Percentiles rank a stretch among this genome's conserved stretches.
Conservation (phyloP, 2,888 invertebrate species). For the Oeneis ivallda region DNA sequence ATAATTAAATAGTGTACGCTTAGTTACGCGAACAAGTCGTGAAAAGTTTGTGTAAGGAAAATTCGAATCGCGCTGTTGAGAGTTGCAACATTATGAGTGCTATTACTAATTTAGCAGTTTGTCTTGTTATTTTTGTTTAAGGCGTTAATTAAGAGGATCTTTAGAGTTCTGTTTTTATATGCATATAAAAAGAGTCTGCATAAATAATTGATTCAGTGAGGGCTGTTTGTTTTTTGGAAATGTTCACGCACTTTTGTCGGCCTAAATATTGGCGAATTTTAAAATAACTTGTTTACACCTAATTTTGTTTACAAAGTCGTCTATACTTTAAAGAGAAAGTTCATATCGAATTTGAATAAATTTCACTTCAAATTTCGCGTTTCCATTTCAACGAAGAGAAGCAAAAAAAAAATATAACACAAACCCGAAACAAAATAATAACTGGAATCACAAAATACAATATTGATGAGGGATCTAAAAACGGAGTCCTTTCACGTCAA, state of each 20-base stretch:
- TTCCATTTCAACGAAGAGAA: constrained; percentile 10
- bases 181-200: constrained; percentile 19
- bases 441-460: constrained; percentile 36
- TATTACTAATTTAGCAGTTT: constrained; percentile 52
- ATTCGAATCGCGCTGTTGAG: constrained; percentile 48
- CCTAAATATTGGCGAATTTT: neutral
- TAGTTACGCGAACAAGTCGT: constrained; percentile 59
- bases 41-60: constrained; percentile 53
- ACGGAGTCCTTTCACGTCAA: constrained; percentile 51
- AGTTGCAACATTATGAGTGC: constrained; percentile 47
- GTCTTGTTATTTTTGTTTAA: constrained; percentile 46
- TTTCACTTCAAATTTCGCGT: constrained; percentile 1
- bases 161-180: constrained; percentile 17
- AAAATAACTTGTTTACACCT: neutral
- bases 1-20: constrained; percentile 72
- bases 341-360: neutral
- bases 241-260: neutral
- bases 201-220: neutral
- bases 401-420: constrained; percentile 6
- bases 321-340: neutral
- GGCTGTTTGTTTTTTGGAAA: neutral
- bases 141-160: constrained; percentile 45
- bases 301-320: neutral
- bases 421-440: constrained; percentile 28
- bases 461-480: constrained; percentile 45